Percentiles rank a stretch among this genome's conserved stretches.
These are phyloP conservation scores for Trachymyrmex cornetzi DNA, from an alignment of 1,140 invertebrate genomes.

Conservation along the genomic window DNA sequence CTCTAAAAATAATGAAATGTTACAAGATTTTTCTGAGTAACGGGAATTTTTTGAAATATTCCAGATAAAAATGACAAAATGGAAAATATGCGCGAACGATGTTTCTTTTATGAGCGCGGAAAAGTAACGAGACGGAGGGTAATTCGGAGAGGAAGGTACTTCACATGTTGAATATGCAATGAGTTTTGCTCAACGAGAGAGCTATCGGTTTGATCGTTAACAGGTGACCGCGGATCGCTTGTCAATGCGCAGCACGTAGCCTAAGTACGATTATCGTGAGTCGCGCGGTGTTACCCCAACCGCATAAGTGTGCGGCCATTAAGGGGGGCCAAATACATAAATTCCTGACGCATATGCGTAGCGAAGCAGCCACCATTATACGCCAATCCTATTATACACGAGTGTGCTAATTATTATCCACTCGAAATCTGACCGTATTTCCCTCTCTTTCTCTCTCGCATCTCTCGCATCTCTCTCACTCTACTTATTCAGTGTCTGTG, in stretches of 20 bases:
- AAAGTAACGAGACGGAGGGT: not conserved
- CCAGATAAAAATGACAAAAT: conserved; percentile 10
- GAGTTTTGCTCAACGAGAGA: not conserved
- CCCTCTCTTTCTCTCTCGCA: not conserved
- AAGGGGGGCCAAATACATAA: conserved; percentile 31
- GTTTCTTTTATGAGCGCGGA: conserved; percentile 12
- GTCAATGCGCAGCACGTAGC: conserved; percentile 33
- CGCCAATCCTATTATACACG: conserved; percentile 52
- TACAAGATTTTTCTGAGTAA: conserved; percentile 3
- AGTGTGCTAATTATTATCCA: conserved; percentile 69
- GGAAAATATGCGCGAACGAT: conserved; percentile 13
- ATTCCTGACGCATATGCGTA: conserved; percentile 40
- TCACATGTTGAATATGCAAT: not conserved
- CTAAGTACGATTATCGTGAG: conserved; percentile 36
- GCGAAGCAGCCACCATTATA: conserved; percentile 10
- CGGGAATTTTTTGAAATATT: conserved; percentile 25
- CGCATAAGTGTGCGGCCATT: conserved; percentile 47
- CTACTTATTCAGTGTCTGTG: not conserved
- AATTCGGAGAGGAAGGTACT: not conserved
- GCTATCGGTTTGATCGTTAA: conserved; percentile 1
- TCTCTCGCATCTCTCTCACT: not conserved
- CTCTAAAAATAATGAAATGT: conserved; percentile 33
- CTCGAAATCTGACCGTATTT: conserved; percentile 35
- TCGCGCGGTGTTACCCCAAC: conserved; percentile 26
- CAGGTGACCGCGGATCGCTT: not conserved